phyloP scores from a whole-genome alignment of 1,140 invertebrate genomes.

The Zaprionus taronus region DNA sequence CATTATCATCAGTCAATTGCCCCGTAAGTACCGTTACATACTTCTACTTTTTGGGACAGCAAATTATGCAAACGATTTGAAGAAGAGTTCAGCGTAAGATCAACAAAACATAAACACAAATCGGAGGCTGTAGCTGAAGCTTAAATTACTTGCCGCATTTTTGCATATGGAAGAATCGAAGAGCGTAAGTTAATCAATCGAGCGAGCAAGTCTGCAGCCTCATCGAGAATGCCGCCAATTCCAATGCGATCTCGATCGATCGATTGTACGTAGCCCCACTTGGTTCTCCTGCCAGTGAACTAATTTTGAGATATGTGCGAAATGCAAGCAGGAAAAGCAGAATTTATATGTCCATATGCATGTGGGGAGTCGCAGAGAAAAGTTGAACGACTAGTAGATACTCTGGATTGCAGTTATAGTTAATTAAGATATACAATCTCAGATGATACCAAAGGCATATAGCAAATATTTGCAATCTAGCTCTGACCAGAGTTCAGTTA shows the following conservation, averaged over 20 bases:
- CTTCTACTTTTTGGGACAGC: conserved; percentile 10
- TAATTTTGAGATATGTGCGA: conserved; percentile 75
- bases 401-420: neutral
- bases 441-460: neutral
- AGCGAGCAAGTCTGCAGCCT: conserved; percentile 5
- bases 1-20: neutral
- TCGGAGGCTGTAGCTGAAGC: neutral
- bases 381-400: neutral
- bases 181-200: conserved; percentile 61
- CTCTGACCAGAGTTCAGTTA: neutral
- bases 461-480: neutral
- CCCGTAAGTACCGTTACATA: conserved; percentile 41
- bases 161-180: conserved; percentile 35
- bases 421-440: neutral
- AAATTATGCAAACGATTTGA: conserved; percentile 49
- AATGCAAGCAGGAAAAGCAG: conserved; percentile 46
- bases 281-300: conserved; percentile 50
- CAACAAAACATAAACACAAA: neutral
- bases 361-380: neutral
- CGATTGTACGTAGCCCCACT: conserved; percentile 21
- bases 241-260: conserved; percentile 64
- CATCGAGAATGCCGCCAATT: conserved; percentile 64
- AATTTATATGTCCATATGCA: neutral
- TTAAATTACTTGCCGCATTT: conserved; percentile 46
- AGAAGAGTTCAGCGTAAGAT: neutral